Evolutionary conservation across 2,113 vertebrate species (phyloP).

Genomic region (Clinocottus analis): DNA sequence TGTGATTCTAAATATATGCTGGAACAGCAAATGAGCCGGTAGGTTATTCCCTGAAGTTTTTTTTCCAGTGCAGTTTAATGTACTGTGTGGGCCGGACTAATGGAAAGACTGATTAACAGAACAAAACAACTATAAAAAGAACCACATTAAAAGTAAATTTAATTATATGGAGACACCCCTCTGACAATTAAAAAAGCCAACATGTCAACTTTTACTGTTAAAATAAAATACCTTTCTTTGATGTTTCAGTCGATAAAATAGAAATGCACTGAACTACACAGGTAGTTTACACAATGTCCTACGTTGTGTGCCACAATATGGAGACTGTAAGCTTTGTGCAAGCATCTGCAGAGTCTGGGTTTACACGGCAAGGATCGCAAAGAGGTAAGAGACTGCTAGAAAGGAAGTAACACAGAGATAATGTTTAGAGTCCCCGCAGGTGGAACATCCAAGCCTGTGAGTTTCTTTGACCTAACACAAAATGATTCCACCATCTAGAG

Average conservation of each 20-base stretch:
- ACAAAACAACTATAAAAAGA: background rate
- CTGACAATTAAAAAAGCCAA: background rate
- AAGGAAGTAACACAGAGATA: background rate
- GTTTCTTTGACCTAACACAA: slow-evolving; percentile 9
- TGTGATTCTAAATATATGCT: slow-evolving; percentile 13
- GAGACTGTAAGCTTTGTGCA: background rate
- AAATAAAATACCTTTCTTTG: background rate
- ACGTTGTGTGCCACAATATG: background rate
- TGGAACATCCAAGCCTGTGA: background rate
- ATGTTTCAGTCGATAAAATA: background rate
- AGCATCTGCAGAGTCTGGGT: background rate
- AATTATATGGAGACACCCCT: background rate
- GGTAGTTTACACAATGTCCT: background rate
- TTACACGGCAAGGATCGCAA: background rate
- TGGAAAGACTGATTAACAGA: background rate
- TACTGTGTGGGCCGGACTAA: background rate
- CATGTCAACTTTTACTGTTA: background rate
- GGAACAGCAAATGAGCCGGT: slow-evolving; percentile 8
- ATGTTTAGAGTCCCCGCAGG: background rate
- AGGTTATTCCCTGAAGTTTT: slow-evolving; percentile 20
- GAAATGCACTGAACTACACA: background rate
- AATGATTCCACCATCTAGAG: slow-evolving; percentile 11
- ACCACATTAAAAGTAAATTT: background rate
- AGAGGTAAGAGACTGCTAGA: background rate
- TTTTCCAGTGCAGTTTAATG: slow-evolving; percentile 1